phyloP scores from a whole-genome alignment of 1,140 invertebrate species.

The Drosophila yakuba region DNA sequence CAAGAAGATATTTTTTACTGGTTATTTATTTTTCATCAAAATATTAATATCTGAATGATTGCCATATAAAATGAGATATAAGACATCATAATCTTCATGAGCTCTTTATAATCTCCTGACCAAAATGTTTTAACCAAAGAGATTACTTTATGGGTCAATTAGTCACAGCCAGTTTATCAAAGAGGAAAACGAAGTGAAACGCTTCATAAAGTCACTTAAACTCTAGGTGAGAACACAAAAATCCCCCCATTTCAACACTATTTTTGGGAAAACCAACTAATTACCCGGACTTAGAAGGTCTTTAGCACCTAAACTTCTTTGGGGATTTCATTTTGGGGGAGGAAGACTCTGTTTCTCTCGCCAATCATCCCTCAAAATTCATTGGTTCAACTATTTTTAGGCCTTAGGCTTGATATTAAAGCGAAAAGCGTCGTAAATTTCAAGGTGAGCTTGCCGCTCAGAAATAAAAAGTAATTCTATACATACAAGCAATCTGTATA shows the following conservation, averaged over 20 bases:
- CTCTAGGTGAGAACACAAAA: constrained; percentile 33
- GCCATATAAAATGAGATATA: too few species aligned
- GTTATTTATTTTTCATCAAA: too few species aligned
- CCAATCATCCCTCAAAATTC: constrained; percentile 41
- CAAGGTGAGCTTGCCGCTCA: constrained; percentile 49
- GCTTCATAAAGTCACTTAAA: constrained; percentile 28
- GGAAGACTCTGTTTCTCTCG: neutral
- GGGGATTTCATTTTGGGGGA: constrained; percentile 2
- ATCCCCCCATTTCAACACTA: constrained; percentile 58
- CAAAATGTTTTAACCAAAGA: neutral
- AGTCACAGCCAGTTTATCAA: neutral
- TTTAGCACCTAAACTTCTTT: constrained; percentile 22
- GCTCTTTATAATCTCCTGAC: neutral
- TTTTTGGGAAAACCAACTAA: constrained; percentile 56
- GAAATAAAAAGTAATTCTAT: constrained; percentile 9
- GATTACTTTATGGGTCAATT: neutral
- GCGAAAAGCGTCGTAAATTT: constrained; percentile 70
- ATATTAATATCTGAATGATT: too few species aligned
- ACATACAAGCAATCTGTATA: neutral
- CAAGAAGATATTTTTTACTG: too few species aligned
- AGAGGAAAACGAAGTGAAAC: too few species aligned
- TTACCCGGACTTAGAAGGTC: constrained; percentile 32
- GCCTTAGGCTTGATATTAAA: constrained; percentile 50
- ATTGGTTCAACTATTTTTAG: constrained; percentile 39
- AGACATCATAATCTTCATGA: neutral